phyloP scores from a whole-genome alignment of 2,113 vertebrate genomes.

The Uropsilus gracilis region DNA sequence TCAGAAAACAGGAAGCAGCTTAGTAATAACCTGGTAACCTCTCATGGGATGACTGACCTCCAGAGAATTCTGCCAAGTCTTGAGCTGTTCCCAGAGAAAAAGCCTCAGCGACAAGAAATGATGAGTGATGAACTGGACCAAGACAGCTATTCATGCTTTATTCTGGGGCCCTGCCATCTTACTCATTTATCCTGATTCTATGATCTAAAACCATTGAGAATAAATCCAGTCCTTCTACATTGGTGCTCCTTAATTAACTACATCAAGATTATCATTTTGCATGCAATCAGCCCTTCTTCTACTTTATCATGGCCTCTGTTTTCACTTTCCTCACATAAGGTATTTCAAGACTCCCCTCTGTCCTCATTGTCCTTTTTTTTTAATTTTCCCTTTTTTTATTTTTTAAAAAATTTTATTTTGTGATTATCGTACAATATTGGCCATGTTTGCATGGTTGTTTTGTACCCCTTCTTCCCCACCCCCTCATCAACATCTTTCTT shows the following conservation, averaged over 20 bases:
- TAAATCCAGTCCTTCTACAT: background rate
- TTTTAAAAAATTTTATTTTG: background rate
- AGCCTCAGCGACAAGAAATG: background rate
- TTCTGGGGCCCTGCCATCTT: background rate
- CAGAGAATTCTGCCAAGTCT: too few relatives aligned
- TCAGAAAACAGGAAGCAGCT: background rate
- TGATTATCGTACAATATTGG: too few relatives aligned
- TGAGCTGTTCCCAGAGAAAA: background rate
- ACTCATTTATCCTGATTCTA: background rate
- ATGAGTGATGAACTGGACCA: background rate
- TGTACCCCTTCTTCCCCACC: background rate
- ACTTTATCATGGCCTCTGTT: background rate
- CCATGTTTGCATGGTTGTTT: too few relatives aligned
- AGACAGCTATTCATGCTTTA: background rate
- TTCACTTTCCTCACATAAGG: background rate
- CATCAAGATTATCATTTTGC: background rate
- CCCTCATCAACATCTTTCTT: background rate
- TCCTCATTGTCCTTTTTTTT: background rate
- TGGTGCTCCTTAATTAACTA: background rate
- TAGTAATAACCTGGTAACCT: background rate
- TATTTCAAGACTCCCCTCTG: background rate
- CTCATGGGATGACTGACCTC: accelerated
- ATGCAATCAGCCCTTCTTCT: background rate
- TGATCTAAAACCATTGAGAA: background rate
- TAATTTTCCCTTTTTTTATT: background rate